Percentiles rank a stretch among this genome's conserved stretches.
These are phyloP conservation scores for Periophthalmodon schlosseri DNA, from an alignment of 2,113 vertebrate genomes.

Conservation along the genomic window DNA sequence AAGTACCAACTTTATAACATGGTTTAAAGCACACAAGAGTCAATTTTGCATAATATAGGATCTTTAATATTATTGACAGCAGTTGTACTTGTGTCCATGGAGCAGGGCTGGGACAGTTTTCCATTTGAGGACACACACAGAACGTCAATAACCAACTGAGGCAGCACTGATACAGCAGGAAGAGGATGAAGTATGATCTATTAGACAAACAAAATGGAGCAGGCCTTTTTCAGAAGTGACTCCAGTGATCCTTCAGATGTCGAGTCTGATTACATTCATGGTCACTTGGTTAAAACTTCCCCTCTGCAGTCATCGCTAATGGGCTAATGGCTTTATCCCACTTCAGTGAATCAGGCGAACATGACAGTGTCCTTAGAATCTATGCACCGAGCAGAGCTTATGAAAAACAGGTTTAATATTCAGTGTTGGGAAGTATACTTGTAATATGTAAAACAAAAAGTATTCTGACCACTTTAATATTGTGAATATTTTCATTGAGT, in stretches of 20 bases:
- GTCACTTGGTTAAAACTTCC: constrained; percentile 17
- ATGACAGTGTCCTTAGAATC: constrained; percentile 1
- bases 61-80: neutral
- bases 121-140: neutral
- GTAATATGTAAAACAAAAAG: too few species aligned
- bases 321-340: constrained; percentile 20
- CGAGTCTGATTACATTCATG: neutral
- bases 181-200: neutral
- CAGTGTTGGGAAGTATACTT: too few species aligned
- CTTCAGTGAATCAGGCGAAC: neutral
- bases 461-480: too few species aligned
- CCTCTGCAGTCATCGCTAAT: constrained; percentile 7
- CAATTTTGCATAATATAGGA: too few species aligned
- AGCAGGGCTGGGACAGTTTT: neutral
- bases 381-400: neutral
- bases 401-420: too few species aligned
- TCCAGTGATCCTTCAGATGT: neutral
- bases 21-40: too few species aligned
- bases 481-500: too few species aligned
- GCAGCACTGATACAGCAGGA: neutral
- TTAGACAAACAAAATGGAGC: neutral
- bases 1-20: too few species aligned
- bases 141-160: constrained; percentile 9
- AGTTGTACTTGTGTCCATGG: too few species aligned
- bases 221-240: neutral